Percentiles rank a stretch among this genome's conserved stretches.
These are phyloP conservation scores for Pristionchus fissidentatus DNA, from an alignment of 2,888 invertebrate species.

Conservation along the genomic window DNA sequence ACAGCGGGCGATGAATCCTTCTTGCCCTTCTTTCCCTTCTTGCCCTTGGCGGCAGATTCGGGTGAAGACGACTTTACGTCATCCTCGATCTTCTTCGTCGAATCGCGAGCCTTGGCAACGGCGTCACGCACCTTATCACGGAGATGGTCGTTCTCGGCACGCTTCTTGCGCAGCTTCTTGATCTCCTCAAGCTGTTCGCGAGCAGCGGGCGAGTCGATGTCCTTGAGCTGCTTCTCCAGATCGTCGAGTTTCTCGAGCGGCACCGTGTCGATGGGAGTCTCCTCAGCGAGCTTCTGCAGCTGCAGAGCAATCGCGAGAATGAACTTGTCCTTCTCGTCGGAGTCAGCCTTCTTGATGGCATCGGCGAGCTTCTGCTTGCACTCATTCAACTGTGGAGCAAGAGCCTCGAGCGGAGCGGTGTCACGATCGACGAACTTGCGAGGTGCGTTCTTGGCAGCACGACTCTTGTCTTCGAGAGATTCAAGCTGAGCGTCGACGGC, in stretches of 20 bases:
- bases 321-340: conserved; percentile 46
- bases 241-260: conserved; percentile 46
- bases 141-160: conserved; percentile 38
- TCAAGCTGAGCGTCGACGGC: conserved; percentile 34
- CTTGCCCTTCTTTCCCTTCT: conserved; percentile 51
- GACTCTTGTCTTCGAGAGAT: conserved; percentile 34
- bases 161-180: conserved; percentile 50
- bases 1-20: conserved; percentile 52
- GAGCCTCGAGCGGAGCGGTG: neutral
- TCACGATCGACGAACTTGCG: conserved; percentile 41
- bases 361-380: conserved; percentile 37
- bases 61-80: conserved; percentile 23
- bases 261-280: conserved; percentile 7
- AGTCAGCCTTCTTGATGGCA: conserved; percentile 24
- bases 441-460: conserved; percentile 41
- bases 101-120: conserved; percentile 16
- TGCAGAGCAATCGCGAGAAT: conserved; percentile 42
- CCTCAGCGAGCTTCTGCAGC: conserved; percentile 31
- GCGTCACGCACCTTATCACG: conserved; percentile 20
- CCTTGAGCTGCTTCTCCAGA: conserved; percentile 53
- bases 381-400: neutral
- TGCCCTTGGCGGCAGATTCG: conserved; percentile 44
- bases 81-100: conserved; percentile 37
- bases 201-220: conserved; percentile 52
- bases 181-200: conserved; percentile 50